Evolutionary conservation across 2,888 invertebrate species (phyloP).

Genomic region (Epistrophe eligans): DNA sequence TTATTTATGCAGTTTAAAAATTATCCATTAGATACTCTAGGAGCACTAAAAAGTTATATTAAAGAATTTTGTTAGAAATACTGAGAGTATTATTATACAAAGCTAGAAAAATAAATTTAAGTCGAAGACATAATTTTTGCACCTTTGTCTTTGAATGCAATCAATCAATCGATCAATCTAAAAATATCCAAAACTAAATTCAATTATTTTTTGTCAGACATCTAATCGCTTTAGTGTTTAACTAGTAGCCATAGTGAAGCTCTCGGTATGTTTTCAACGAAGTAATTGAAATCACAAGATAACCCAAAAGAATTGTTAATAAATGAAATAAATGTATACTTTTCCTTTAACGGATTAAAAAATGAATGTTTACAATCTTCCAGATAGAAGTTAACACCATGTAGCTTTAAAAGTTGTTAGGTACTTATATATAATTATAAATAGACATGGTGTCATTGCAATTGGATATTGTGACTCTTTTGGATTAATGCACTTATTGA

Average conservation of each 20-base stretch:
- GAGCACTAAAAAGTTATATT: no score
- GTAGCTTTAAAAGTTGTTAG: slow-evolving; percentile 18
- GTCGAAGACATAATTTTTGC: no score
- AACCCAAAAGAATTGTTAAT: neutral
- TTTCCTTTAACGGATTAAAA: slow-evolving; percentile 41
- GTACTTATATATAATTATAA: neutral
- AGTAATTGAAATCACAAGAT: slow-evolving; percentile 21
- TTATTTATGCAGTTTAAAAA: no score
- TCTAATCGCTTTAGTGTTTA: neutral
- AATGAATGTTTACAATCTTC: slow-evolving; percentile 38
- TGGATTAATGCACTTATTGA: slow-evolving; percentile 34
- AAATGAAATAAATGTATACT: slow-evolving; percentile 32
- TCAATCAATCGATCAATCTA: neutral
- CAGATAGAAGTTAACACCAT: slow-evolving; percentile 48
- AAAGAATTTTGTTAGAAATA: no score
- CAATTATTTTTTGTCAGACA: slow-evolving; percentile 6
- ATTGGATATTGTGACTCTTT: slow-evolving; percentile 26
- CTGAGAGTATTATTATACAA: no score
- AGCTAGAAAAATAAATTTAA: no score
- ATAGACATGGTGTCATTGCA: slow-evolving; percentile 32
- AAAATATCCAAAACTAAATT: slow-evolving; percentile 12
- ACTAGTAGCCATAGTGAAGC: neutral
- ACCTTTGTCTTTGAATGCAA: no score
- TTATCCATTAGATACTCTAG: no score
- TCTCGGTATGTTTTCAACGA: neutral